phyloP scores from a whole-genome alignment of 2,888 invertebrate genomes.

The Drosophila rubida region DNA sequence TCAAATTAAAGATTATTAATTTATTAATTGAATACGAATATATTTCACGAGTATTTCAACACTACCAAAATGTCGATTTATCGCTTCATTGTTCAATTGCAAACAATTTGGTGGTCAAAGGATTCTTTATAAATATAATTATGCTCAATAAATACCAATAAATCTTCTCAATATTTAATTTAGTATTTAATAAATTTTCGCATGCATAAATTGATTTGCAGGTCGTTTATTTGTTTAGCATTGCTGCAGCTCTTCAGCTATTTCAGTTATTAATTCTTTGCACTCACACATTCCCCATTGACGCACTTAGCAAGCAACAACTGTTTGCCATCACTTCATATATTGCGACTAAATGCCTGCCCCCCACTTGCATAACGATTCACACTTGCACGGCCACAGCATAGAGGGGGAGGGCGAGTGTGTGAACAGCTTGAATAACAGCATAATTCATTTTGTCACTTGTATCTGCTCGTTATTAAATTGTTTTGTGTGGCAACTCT shows the following conservation, averaged over 20 bases:
- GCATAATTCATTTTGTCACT: constrained; percentile 80
- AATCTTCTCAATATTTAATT: too few species aligned
- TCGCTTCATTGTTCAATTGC: too few species aligned
- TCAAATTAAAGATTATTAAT: too few species aligned
- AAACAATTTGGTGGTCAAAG: too few species aligned
- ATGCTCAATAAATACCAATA: too few species aligned
- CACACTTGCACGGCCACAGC: constrained; percentile 20
- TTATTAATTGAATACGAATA: too few species aligned
- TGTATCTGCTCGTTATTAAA: constrained; percentile 75
- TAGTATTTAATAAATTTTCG: too few species aligned
- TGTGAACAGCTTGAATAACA: constrained; percentile 63
- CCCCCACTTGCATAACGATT: neutral
- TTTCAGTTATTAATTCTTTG: neutral
- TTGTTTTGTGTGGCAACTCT: constrained; percentile 70
- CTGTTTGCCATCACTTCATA: constrained; percentile 7
- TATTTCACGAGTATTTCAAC: too few species aligned
- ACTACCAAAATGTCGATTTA: too few species aligned
- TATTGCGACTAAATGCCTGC: constrained; percentile 23
- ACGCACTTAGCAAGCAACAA: constrained; percentile 2
- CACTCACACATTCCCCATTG: neutral
- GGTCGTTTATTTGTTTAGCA: neutral
- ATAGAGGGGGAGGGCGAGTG: constrained; percentile 3
- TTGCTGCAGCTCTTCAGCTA: neutral
- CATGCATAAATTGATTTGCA: too few species aligned
- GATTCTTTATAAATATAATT: too few species aligned